phyloP scores from a whole-genome alignment of 2,113 vertebrate species.

The Barnardius zonarius region DNA sequence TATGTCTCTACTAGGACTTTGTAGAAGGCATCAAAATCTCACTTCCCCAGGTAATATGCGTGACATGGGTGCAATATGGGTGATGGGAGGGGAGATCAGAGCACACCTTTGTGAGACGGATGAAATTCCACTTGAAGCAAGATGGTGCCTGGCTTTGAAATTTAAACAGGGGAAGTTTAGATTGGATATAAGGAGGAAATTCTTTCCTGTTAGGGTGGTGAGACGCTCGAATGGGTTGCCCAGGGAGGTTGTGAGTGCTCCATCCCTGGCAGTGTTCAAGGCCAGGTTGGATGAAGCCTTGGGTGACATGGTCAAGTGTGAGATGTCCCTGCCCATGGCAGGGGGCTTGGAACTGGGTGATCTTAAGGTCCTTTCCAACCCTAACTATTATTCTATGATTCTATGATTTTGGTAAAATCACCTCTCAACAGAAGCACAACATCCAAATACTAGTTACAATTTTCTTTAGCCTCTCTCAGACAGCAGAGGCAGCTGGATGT shows the following conservation, averaged over 20 bases:
- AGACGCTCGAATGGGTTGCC: no score
- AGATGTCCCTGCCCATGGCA: no score
- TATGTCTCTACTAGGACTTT: background rate
- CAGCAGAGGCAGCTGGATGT: background rate
- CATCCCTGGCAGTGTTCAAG: no score
- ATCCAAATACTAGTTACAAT: background rate
- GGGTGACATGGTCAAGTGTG: no score
- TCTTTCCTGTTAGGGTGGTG: no score
- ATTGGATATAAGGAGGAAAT: no score
- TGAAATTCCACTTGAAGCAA: background rate
- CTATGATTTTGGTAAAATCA: background rate
- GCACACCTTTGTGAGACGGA: background rate
- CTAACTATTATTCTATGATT: no score
- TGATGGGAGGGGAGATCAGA: background rate
- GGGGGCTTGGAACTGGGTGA: no score
- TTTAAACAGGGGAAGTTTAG: no score
- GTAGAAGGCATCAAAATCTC: background rate
- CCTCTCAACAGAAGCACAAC: background rate
- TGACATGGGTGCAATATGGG: background rate
- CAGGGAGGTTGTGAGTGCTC: no score
- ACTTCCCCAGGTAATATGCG: fast-evolving
- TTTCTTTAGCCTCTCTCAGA: background rate
- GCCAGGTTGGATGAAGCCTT: no score
- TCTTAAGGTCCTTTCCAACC: no score
- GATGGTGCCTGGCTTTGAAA: background rate